These are phyloP conservation scores for Rotaria socialis DNA, from an alignment of 2,888 invertebrate species.

Conservation along the genomic window DNA sequence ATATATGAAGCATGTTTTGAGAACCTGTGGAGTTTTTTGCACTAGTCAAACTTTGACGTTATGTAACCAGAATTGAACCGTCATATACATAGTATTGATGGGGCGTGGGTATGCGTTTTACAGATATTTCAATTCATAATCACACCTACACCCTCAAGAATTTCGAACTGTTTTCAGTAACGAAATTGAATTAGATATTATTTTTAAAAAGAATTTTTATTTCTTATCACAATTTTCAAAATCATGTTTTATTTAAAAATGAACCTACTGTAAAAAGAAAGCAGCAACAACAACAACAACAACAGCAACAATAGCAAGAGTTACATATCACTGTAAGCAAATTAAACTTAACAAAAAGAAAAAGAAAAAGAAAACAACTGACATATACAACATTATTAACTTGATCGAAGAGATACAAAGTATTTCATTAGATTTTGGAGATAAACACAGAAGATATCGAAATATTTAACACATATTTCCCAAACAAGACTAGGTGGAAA, in stretches of 20 bases:
- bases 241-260: constrained; percentile 18
- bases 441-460: background rate
- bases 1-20: too few relatives aligned
- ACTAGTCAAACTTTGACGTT: too few relatives aligned
- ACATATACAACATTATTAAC: background rate
- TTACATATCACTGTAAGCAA: background rate
- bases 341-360: background rate
- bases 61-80: too few relatives aligned
- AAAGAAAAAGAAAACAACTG: background rate
- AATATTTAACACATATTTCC: background rate
- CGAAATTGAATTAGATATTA: background rate
- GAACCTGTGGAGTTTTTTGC: too few relatives aligned
- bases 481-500: background rate
- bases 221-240: constrained; percentile 25
- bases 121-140: too few relatives aligned
- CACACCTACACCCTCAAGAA: too few relatives aligned
- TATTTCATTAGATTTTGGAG: background rate
- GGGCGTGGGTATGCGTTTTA: too few relatives aligned
- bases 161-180: background rate
- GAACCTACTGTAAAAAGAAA: background rate
- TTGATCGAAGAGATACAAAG: background rate
- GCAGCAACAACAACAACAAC: background rate
- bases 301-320: background rate
- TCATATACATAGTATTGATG: too few relatives aligned
- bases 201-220: background rate